phyloP scores from a whole-genome alignment of 2,113 vertebrate species.

The Hypocryptadius cinnamomeus region DNA sequence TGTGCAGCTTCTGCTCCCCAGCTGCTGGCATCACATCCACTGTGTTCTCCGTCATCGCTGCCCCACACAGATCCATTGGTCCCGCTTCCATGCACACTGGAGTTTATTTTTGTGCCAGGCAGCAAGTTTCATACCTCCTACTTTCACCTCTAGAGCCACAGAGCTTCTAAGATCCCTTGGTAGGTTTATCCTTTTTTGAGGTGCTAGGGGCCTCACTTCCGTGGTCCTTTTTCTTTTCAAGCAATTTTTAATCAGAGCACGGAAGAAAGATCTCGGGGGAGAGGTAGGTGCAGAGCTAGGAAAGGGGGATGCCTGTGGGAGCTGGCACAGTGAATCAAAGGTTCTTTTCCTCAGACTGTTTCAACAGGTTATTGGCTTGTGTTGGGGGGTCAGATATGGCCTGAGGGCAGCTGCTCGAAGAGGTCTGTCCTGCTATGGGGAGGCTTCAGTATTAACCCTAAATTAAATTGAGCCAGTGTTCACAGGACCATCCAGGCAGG shows the following conservation, averaged over 20 bases:
- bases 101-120: not conserved
- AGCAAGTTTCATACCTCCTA: not conserved
- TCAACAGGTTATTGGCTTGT: not conserved
- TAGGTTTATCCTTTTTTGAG: not conserved
- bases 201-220: not conserved
- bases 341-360: not conserved
- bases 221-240: not conserved
- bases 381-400: not conserved
- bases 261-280: not conserved
- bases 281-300: not conserved
- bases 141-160: not conserved
- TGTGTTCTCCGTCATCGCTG: not conserved
- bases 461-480: not conserved
- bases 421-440: not conserved
- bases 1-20: not conserved
- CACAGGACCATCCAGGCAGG: not conserved
- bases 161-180: not conserved
- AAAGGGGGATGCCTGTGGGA: not conserved
- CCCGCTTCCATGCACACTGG: not conserved
- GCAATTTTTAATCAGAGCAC: not conserved
- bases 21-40: not conserved
- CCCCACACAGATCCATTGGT: not conserved
- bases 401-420: not conserved
- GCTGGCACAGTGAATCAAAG: rapidly evolving
- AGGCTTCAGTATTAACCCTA: not conserved